Percentiles rank a stretch among this genome's conserved stretches.
These are phyloP conservation scores for Gasterosteus aculeatus DNA, from an alignment of 2,113 vertebrate genomes.

Conservation along the genomic window DNA sequence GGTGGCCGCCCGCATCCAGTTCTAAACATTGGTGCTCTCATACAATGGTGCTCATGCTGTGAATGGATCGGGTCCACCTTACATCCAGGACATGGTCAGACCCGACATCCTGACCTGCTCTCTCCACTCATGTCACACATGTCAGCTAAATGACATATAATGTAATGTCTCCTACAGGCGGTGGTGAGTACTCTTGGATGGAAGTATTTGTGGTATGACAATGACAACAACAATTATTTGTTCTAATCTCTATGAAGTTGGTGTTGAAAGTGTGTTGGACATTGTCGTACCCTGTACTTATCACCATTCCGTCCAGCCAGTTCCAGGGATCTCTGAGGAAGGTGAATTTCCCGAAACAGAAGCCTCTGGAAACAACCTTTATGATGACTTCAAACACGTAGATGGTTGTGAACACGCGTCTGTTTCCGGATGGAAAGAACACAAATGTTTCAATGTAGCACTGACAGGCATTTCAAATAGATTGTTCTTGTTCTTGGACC, in stretches of 20 bases:
- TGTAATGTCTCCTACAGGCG: too few relatives aligned
- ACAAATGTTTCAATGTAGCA: not conserved
- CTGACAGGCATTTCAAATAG: not conserved
- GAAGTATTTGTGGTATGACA: too few relatives aligned
- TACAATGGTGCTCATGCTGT: too few relatives aligned
- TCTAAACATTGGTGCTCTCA: too few relatives aligned
- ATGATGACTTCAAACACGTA: slow-evolving; percentile 90
- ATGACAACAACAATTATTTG: too few relatives aligned
- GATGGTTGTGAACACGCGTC: slow-evolving; percentile 88
- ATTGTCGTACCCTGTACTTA: slow-evolving; percentile 85
- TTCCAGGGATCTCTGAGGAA: slow-evolving; percentile 96
- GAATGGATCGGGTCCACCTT: too few relatives aligned
- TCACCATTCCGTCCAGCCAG: slow-evolving; percentile 94
- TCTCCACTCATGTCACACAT: too few relatives aligned
- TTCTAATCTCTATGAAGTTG: not conserved
- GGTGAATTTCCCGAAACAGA: slow-evolving; percentile 89
- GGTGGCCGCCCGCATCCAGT: too few relatives aligned
- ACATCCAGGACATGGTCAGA: too few relatives aligned
- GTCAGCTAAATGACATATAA: too few relatives aligned
- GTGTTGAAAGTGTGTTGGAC: not conserved
- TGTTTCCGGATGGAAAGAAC: slow-evolving; percentile 47
- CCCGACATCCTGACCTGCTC: too few relatives aligned
- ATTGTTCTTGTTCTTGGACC: not conserved
- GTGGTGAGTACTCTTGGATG: too few relatives aligned
- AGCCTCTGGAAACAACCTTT: slow-evolving; percentile 89